A percentile compares a stretch with the other conserved stretches of the same genome.
Evolutionary conservation across 2,888 invertebrate genomes (phyloP).

Genomic region (Melipona bicolor): DNA sequence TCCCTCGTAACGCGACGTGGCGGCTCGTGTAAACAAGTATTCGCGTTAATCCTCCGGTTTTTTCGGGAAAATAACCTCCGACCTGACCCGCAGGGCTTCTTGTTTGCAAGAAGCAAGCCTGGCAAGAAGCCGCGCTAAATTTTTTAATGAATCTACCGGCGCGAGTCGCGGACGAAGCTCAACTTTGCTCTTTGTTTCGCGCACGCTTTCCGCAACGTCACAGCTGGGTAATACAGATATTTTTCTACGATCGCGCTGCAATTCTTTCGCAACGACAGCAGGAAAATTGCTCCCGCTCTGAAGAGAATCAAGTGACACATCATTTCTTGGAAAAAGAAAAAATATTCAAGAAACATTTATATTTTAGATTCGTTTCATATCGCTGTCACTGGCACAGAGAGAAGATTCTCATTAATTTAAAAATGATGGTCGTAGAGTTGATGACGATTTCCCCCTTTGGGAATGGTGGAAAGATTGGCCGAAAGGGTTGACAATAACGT

Average conservation of each 20-base stretch:
- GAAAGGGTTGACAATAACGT: too few species aligned
- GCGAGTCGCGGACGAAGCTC: background rate
- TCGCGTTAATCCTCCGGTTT: background rate
- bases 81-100: background rate
- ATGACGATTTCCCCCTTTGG: too few species aligned
- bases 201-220: background rate
- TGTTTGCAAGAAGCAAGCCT: background rate
- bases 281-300: background rate
- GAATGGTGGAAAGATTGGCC: too few species aligned
- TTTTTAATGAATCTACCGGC: background rate
- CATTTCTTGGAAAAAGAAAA: background rate
- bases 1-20: background rate
- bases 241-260: background rate
- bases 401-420: too few species aligned
- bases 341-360: too few species aligned
- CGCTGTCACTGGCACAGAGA: too few species aligned
- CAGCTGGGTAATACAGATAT: background rate
- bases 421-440: too few species aligned
- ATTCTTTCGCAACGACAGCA: too few species aligned
- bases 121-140: background rate
- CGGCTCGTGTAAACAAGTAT: background rate
- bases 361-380: too few species aligned
- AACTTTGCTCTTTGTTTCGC: background rate
- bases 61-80: background rate
- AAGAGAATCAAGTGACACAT: background rate